Evolutionary conservation across 2,888 invertebrate species (phyloP).

Genomic region (Leptarthrus brevirostris): DNA sequence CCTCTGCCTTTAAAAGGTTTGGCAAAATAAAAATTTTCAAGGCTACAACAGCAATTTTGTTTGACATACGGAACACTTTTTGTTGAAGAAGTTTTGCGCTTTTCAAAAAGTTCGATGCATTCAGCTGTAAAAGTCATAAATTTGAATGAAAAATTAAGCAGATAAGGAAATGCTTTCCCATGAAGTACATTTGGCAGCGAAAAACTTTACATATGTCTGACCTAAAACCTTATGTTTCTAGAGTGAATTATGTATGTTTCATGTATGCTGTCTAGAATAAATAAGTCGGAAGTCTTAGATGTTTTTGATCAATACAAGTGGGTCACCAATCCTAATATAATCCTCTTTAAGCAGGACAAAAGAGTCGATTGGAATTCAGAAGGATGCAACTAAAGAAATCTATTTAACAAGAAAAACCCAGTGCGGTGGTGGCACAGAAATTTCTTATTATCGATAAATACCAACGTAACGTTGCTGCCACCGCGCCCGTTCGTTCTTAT

Average conservation of each 20-base stretch:
- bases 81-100: too few species aligned
- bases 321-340: conserved; percentile 30
- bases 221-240: not conserved
- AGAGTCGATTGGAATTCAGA: conserved; percentile 34
- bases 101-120: not conserved
- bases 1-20: too few species aligned
- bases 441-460: conserved; percentile 39
- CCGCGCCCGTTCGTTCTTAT: not conserved
- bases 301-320: conserved; percentile 10
- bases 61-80: too few species aligned
- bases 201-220: not conserved
- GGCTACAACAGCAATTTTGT: too few species aligned
- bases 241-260: not conserved
- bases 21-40: too few species aligned
- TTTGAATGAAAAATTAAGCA: not conserved
- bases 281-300: conserved; percentile 21
- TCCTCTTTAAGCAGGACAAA: not conserved
- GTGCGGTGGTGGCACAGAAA: not conserved
- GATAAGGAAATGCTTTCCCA: not conserved
- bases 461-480: too few species aligned
- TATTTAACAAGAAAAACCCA: conserved; percentile 13
- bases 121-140: not conserved
- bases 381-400: conserved; percentile 39
- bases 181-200: not conserved
- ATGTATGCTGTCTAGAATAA: not conserved